Evolutionary conservation across 2,113 vertebrate species (phyloP).

Genomic region (Antennarius striatus): DNA sequence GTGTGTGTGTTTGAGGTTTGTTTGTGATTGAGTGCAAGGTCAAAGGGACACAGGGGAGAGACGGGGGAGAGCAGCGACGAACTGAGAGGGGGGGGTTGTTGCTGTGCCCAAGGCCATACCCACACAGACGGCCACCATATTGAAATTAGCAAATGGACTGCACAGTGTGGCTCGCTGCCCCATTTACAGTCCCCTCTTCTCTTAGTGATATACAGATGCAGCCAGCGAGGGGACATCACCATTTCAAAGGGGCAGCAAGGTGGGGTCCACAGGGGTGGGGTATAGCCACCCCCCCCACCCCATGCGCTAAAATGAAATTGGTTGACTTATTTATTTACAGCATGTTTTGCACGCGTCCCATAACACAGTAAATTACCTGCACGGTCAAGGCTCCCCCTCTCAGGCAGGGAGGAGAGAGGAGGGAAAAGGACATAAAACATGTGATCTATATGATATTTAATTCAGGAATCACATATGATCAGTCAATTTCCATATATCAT

Average conservation of each 20-base stretch:
- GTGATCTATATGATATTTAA: constrained; percentile 81
- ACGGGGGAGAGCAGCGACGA: constrained; percentile 26
- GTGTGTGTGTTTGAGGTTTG: constrained; percentile 54
- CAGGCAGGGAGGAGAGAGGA: constrained; percentile 55
- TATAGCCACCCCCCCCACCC: constrained; percentile 38
- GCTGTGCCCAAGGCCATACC: constrained; percentile 77
- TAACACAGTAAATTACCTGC: constrained; percentile 84
- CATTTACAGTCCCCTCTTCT: constrained; percentile 67
- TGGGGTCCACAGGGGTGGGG: constrained; percentile 3
- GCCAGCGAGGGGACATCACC: constrained; percentile 55
- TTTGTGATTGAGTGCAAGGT: constrained; percentile 78
- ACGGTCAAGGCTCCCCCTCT: constrained; percentile 78
- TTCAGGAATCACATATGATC: constrained; percentile 83
- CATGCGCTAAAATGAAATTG: constrained; percentile 75
- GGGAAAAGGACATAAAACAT: constrained; percentile 70
- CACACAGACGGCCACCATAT: constrained; percentile 78
- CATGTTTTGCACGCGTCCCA: constrained; percentile 82
- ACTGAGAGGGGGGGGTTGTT: constrained; percentile 56
- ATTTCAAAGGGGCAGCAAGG: constrained; percentile 48
- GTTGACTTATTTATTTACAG: constrained; percentile 84
- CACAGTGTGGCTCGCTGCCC: constrained; percentile 73
- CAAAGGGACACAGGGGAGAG: constrained; percentile 71
- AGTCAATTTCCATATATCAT: constrained; percentile 83
- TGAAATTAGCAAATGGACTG: constrained; percentile 84
- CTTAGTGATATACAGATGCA: constrained; percentile 71